These are phyloP conservation scores for Cecidostiba fungosa DNA, from an alignment of 2,888 invertebrate genomes.

Conservation along the genomic window DNA sequence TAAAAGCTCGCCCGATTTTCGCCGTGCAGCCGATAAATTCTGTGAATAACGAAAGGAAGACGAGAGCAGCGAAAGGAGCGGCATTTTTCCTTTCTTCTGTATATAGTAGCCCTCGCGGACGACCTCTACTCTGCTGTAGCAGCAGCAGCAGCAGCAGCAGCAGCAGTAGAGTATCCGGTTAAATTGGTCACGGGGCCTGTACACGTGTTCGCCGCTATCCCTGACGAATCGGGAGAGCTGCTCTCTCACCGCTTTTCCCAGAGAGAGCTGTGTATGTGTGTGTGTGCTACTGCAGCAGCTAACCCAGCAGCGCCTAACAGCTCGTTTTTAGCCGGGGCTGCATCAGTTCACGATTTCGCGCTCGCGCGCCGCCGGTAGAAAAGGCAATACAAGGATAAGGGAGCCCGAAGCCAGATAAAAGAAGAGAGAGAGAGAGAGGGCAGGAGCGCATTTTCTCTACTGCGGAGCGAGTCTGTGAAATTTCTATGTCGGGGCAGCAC, in stretches of 20 bases:
- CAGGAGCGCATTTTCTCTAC: conserved; percentile 13
- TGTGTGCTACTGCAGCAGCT: too few relatives aligned
- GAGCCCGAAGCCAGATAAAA: not conserved
- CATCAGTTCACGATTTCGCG: conserved; percentile 43
- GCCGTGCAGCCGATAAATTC: conserved; percentile 43
- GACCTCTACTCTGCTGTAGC: not conserved
- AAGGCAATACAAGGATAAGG: not conserved
- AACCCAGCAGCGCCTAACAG: not conserved
- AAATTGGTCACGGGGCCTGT: conserved; percentile 77
- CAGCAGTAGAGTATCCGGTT: conserved; percentile 75
- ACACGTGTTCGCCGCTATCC: conserved; percentile 76
- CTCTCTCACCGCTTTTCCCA: conserved; percentile 74
- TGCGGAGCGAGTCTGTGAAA: conserved; percentile 1
- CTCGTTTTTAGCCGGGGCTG: conserved; percentile 30
- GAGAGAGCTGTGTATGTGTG: conserved; percentile 57
- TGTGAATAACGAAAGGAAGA: conserved; percentile 54
- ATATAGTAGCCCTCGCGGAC: not conserved
- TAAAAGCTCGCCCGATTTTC: not conserved
- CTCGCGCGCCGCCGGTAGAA: not conserved
- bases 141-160: conserved; percentile 51
- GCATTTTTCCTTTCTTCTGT: conserved; percentile 53
- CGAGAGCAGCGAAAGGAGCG: not conserved
- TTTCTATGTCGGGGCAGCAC: not conserved
- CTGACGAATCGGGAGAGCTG: conserved; percentile 74
- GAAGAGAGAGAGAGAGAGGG: not conserved